Evolutionary conservation across 1,140 invertebrate species (phyloP).

Genomic region (Pseudomyrmex pallidus): DNA sequence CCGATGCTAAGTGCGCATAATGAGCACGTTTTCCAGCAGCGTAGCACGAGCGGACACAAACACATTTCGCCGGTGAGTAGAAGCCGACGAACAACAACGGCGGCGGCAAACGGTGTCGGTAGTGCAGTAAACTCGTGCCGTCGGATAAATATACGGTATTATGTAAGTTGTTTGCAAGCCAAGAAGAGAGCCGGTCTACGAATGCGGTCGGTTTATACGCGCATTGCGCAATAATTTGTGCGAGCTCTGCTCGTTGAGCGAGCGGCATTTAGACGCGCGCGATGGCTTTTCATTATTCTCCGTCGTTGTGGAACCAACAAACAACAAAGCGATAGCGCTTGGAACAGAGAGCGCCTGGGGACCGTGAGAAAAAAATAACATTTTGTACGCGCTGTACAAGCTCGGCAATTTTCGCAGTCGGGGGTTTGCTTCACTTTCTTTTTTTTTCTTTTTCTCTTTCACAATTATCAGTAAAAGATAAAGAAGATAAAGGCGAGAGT

Average conservation of each 20-base stretch:
- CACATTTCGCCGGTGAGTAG: slow-evolving; percentile 9
- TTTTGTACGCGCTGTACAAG: neutral
- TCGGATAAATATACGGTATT: slow-evolving; percentile 77
- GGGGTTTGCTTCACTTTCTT: too few species aligned
- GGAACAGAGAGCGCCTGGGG: neutral
- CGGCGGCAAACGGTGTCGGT: slow-evolving; percentile 57
- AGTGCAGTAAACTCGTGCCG: slow-evolving; percentile 68
- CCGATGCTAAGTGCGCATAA: slow-evolving; percentile 39
- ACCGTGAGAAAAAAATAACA: neutral
- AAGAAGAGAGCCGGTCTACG: slow-evolving; percentile 37
- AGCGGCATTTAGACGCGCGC: slow-evolving; percentile 1
- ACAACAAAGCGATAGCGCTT: neutral
- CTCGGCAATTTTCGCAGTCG: too few species aligned
- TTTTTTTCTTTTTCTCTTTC: neutral
- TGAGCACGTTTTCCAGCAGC: slow-evolving; percentile 47
- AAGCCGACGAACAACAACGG: neutral
- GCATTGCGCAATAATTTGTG: slow-evolving; percentile 61
- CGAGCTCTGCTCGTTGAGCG: neutral
- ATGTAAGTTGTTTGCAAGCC: slow-evolving; percentile 76
- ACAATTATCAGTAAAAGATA: neutral
- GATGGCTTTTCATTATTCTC: slow-evolving; percentile 6
- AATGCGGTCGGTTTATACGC: slow-evolving; percentile 40
- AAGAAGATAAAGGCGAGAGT: slow-evolving; percentile 5
- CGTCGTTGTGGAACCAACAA: too few species aligned
- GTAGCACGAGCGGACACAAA: neutral